These are phyloP conservation scores for Monarcha castaneiventris DNA, from an alignment of 2,113 vertebrate genomes.

Conservation along the genomic window DNA sequence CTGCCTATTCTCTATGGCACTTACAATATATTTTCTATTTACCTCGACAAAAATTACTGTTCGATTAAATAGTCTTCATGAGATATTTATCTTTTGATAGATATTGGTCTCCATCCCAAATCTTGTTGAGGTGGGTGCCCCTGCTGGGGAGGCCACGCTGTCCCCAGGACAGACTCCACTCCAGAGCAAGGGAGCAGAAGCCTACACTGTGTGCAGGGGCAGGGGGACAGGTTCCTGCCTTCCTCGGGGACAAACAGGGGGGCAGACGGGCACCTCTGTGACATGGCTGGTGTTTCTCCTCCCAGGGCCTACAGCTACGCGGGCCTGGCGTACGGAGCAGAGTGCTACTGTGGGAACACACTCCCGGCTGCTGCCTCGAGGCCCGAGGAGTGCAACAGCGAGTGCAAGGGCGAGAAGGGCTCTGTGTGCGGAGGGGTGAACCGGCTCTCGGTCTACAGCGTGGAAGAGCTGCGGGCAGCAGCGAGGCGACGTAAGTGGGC, in stretches of 20 bases:
- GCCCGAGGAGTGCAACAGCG: conserved; percentile 85
- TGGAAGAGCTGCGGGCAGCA: conserved; percentile 72
- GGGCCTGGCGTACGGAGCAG: conserved; percentile 86
- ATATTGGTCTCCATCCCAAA: not conserved
- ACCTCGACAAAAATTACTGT: not conserved
- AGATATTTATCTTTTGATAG: not conserved
- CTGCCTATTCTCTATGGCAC: not conserved
- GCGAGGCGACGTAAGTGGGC: conserved; percentile 80
- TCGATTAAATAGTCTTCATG: not conserved
- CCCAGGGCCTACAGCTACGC: conserved; percentile 87
- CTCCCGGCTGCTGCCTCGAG: conserved; percentile 65
- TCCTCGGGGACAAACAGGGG: accelerated
- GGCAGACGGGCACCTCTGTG: accelerated
- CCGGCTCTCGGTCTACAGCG: conserved; percentile 88
- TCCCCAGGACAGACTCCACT: accelerated
- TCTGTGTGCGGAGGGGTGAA: conserved; percentile 84
- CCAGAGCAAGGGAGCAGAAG: not conserved
- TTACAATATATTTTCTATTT: not conserved
- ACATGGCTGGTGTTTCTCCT: accelerated
- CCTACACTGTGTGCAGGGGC: accelerated
- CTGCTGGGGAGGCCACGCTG: accelerated
- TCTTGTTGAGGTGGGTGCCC: too few relatives aligned
- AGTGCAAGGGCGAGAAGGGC: conserved; percentile 86
- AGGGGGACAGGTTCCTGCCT: not conserved
- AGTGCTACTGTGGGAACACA: conserved; percentile 93